Evolutionary conservation across 2,888 invertebrate species (phyloP).

Genomic region (Drosophila mettleri): DNA sequence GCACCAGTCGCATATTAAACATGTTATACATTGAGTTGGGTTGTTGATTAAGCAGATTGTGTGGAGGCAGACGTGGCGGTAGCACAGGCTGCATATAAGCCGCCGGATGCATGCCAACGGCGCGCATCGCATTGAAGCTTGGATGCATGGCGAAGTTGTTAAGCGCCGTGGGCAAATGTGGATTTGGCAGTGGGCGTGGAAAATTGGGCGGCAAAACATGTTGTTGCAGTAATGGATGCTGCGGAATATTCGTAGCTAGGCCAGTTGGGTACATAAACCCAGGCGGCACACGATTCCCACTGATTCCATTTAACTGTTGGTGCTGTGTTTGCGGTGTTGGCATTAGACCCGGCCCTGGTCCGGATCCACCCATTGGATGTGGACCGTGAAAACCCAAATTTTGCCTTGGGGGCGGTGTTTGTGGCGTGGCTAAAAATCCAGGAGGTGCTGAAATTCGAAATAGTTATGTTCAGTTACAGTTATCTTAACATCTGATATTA

Average conservation of each 20-base stretch:
- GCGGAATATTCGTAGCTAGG: conserved; percentile 71
- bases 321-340: conserved; percentile 64
- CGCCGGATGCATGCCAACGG: conserved; percentile 78
- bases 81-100: conserved; percentile 75
- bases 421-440: conserved; percentile 70
- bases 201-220: conserved; percentile 74
- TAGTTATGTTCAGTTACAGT: conserved; percentile 8
- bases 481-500: not conserved
- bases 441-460: conserved; percentile 64
- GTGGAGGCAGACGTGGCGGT: conserved; percentile 83
- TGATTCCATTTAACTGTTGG: conserved; percentile 54
- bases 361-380: conserved; percentile 40
- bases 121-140: conserved; percentile 84
- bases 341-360: conserved; percentile 57
- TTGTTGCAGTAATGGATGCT: conserved; percentile 77
- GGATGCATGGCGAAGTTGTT: conserved; percentile 85
- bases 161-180: conserved; percentile 84
- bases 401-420: conserved; percentile 70
- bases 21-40: conserved; percentile 81
- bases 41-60: conserved; percentile 70
- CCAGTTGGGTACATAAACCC: conserved; percentile 81
- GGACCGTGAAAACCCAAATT: conserved; percentile 68
- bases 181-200: conserved; percentile 80
- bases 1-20: conserved; percentile 85
- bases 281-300: conserved; percentile 82